Evolutionary conservation across 53 echinoderm and acorn worm genomes (phyloP).

Genomic region (Holothuria leucospilota): DNA sequence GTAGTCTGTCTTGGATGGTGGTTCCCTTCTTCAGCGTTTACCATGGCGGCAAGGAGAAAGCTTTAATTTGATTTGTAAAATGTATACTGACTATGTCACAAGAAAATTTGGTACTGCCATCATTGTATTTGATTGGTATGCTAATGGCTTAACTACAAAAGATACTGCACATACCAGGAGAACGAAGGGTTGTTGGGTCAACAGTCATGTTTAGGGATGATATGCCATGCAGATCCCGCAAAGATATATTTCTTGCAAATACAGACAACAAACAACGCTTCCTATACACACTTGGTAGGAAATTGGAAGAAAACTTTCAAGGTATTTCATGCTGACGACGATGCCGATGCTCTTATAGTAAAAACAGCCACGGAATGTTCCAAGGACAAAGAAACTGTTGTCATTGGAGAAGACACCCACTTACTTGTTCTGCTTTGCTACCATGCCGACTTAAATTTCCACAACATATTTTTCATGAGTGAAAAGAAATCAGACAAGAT

Average conservation of each 20-base stretch:
- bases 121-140: slow-evolving; percentile 63
- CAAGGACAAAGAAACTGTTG: slow-evolving; percentile 18
- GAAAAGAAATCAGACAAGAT: slow-evolving; percentile 13
- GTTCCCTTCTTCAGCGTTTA: slow-evolving; percentile 65
- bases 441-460: slow-evolving; percentile 17
- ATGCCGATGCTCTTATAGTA: slow-evolving; percentile 46
- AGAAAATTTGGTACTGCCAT: slow-evolving; percentile 31
- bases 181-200: slow-evolving; percentile 31
- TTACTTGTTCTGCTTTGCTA: slow-evolving; percentile 48
- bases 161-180: slow-evolving; percentile 9
- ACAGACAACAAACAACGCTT: slow-evolving; percentile 43
- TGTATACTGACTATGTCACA: slow-evolving; percentile 52
- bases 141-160: slow-evolving; percentile 40
- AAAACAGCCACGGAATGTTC: slow-evolving; percentile 19
- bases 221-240: slow-evolving; percentile 18
- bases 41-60: slow-evolving; percentile 61
- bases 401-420: slow-evolving; percentile 48
- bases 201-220: slow-evolving; percentile 6
- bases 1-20: slow-evolving; percentile 68
- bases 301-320: neutral
- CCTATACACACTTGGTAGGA: neutral
- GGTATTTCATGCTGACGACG: slow-evolving; percentile 36
- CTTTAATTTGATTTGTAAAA: slow-evolving; percentile 50
- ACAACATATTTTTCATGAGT: slow-evolving; percentile 37
- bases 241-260: slow-evolving; percentile 37